phyloP scores from a whole-genome alignment of 30 jellyfish, hydroid and myxozoan genomes.

The Catostylus mosaicus region DNA sequence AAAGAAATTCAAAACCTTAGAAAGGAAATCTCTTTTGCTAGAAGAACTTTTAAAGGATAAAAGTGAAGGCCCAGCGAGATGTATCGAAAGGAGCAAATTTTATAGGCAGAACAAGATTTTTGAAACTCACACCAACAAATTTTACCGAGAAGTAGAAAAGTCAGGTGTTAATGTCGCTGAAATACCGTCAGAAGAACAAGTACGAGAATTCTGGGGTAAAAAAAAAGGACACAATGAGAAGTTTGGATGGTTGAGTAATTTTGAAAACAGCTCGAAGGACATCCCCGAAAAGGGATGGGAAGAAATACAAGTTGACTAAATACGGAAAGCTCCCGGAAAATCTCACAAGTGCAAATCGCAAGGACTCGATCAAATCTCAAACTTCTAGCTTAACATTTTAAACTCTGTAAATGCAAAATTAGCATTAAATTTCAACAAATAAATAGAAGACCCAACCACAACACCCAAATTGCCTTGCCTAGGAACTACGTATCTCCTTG shows the following conservation, averaged over 20 bases:
- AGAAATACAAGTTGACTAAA: background rate
- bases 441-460: background rate
- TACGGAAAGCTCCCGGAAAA: background rate
- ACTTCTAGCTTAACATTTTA: conserved; percentile 36
- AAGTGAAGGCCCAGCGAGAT: no score
- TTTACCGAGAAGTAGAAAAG: conserved; percentile 9
- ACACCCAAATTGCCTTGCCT: conserved; percentile 18
- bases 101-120: conserved; percentile 11
- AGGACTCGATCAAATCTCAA: conserved; percentile 29
- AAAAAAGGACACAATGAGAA: background rate
- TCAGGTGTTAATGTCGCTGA: background rate
- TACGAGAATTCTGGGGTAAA: background rate
- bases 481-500: conserved; percentile 16
- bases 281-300: conserved; percentile 23
- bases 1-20: background rate
- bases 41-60: no score
- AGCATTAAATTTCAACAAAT: background rate
- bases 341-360: conserved; percentile 58
- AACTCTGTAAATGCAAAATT: background rate
- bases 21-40: no score
- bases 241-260: background rate
- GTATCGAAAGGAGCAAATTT: no score
- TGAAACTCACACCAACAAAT: conserved; percentile 2
- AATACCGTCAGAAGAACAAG: conserved; percentile 20
- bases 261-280: background rate